Evolutionary conservation across 2,113 vertebrate species (phyloP), one percentile per base, ranked within the genome.

Genomic region (Nannobrachium achirus): DNA sequence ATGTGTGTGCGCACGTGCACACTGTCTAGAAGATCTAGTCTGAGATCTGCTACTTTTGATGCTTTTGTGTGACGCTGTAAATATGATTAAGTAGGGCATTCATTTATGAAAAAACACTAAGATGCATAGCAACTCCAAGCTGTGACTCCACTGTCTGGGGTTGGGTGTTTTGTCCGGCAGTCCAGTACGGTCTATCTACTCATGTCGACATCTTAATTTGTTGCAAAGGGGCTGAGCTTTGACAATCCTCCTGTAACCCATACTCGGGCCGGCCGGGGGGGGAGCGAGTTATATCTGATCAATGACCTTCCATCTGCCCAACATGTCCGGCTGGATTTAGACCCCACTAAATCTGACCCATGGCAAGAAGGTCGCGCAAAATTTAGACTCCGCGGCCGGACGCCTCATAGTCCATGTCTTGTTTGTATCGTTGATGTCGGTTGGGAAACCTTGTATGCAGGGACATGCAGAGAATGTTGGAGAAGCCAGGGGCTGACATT

Each of bases 221-320:
- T 50, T 55, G 39, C 25, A 33, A 33, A 33, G 25, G 16, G 42
- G 60, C 63, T 51, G 15, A 59, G 56, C 50, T 69, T 33, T 75
- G 60, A 68, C 20, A 76, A 33, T 68, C 62, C 38, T 60, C 55
- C 60, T 72, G 69, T 58, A 72, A 71, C 67, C 39, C 63, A 76
- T 5, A 33, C 25, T 3, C 25, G 6, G 4, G 20, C 20, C 1
- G 33, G 63, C 69, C 51, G 46, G 57, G 57, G 51, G 39, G 57
- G 51, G 39, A n/a, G 45, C 14, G 18, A 57, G 41, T 73, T 67
- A 75, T 76, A 76, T 42, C 57, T 78, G 71, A 84, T 84, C 70
- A 84, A 40, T 75, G 81, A 78, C 77, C 74, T 79, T 72, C 69
- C 63, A 76, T 65, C 60, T 73, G 56, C 62, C 51, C 3, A 33